phyloP scores from a whole-genome alignment of 2,797 vertebrate genomes.

The Echiichthys vipera region DNA sequence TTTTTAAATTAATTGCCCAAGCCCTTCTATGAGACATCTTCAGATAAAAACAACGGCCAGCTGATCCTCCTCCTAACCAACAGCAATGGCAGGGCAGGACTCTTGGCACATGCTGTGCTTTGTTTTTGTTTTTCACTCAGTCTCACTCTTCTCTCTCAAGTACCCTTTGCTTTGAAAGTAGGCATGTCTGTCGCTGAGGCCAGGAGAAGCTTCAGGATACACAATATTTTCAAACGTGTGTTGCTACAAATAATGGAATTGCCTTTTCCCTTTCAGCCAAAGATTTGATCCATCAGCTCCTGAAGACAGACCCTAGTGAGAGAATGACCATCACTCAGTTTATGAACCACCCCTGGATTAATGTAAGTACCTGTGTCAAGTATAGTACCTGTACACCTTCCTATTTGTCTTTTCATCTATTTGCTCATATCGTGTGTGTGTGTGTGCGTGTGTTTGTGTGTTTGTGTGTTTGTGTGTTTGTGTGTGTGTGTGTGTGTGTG shows the following conservation, averaged over 20 bases:
- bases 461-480: not conserved
- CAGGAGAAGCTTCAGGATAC: not conserved
- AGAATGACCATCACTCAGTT: constrained; percentile 96
- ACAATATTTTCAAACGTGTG: not conserved
- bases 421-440: no score
- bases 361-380: constrained; percentile 82
- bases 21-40: not conserved
- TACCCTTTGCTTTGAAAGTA: constrained; percentile 24
- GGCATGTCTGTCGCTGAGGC: constrained; percentile 12
- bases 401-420: no score
- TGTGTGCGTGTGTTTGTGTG: constrained; percentile 26
- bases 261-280: constrained; percentile 84
- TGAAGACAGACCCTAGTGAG: constrained; percentile 97
- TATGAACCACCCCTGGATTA: constrained; percentile 98
- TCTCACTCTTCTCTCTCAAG: constrained; percentile 1
- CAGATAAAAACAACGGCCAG: not conserved
- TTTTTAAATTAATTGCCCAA: not conserved
- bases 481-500: constrained; percentile 20
- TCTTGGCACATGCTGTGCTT: not conserved
- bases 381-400: not conserved
- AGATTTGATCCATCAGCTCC: constrained; percentile 92
- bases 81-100: not conserved
- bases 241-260: not conserved
- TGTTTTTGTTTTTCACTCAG: not conserved
- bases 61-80: not conserved